These are phyloP conservation scores for Cybosia mesomella DNA, from an alignment of 2,888 invertebrate genomes.

Conservation along the genomic window DNA sequence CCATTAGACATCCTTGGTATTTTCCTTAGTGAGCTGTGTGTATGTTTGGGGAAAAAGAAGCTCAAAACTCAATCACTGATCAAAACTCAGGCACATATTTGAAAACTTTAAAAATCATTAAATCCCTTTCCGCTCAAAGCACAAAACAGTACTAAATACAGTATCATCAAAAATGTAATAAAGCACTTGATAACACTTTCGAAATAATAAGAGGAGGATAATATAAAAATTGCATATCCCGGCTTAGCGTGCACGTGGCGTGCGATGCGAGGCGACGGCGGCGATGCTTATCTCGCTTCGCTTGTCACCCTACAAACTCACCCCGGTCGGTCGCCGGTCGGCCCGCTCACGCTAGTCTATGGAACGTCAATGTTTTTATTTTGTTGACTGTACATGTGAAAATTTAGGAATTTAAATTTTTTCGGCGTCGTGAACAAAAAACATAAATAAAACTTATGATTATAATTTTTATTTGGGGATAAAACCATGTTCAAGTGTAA, in stretches of 20 bases:
- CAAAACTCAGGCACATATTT: not conserved
- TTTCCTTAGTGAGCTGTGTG: not conserved
- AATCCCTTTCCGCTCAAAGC: not conserved
- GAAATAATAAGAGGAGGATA: slow-evolving; percentile 68
- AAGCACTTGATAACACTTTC: slow-evolving; percentile 61
- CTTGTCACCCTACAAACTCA: slow-evolving; percentile 67
- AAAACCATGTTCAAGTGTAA: no score
- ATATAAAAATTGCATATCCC: slow-evolving; percentile 76
- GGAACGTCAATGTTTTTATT: slow-evolving; percentile 40
- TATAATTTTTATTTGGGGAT: no score
- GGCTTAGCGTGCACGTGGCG: slow-evolving; percentile 74
- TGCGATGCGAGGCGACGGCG: slow-evolving; percentile 45
- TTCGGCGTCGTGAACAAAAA: no score
- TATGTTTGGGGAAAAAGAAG: not conserved
- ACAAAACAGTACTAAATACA: slow-evolving; percentile 12
- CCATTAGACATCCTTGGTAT: no score
- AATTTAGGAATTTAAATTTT: not conserved
- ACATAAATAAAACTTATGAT: no score
- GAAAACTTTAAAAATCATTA: not conserved
- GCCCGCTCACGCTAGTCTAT: not conserved
- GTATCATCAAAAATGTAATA: slow-evolving; percentile 49
- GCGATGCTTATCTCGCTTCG: slow-evolving; percentile 79
- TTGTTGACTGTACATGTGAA: slow-evolving; percentile 32
- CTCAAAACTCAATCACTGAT: not conserved
- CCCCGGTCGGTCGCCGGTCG: slow-evolving; percentile 1